Base-by-base conservation (phyloP, 2,888 invertebrate genomes). In the Eristalinus aeneus region DNA sequence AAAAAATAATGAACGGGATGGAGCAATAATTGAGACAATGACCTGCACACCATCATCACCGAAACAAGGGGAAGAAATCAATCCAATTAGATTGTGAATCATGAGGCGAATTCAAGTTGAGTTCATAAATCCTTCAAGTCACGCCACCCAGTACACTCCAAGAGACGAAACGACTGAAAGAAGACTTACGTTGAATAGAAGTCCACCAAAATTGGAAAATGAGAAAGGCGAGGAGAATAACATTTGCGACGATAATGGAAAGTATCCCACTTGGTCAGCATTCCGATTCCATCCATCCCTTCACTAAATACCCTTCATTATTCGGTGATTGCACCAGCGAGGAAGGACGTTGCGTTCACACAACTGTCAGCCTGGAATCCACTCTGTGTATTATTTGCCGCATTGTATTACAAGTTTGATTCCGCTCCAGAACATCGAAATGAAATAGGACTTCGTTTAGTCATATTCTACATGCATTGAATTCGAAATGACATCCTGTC, bases 381-480 rank as follows among this genome's bases (percentile, higher is more conserved):
- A 69, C 60, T 82, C 53, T 68, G 39, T 53, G 32, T 69, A 60
- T 60, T 75, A 72, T 80, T 72, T 76, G 68, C 85, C 72, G 80
- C 76, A 79, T 80, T 76, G 80, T 68, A 69, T 78, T 80, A 76
- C 76, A 76, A 85, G 76, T 76, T 46, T 76, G 64, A 69, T 75
- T 75, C 56, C 67, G 63, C 31, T 79, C 36, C 75, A 56, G 63
- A 63, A 68, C 79, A 75, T 72, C 69, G 63, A 68, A 80, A 80
- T 80, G 72, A 80, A 85, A 85, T 76, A 76, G 85, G 68, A 39
- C 76, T 80, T 68, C 58, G 34, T 76, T 64, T 80, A 72, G 80
- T 85, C 80, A 85, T 85, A 76, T 85, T 85, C 80, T 85, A 85
- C 85, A 85, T 85, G 85, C 68, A 76, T 63, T 80, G 85, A 85